These are phyloP conservation scores for Nasua narica DNA, from an alignment of 2,797 vertebrate species.

Conservation along the genomic window DNA sequence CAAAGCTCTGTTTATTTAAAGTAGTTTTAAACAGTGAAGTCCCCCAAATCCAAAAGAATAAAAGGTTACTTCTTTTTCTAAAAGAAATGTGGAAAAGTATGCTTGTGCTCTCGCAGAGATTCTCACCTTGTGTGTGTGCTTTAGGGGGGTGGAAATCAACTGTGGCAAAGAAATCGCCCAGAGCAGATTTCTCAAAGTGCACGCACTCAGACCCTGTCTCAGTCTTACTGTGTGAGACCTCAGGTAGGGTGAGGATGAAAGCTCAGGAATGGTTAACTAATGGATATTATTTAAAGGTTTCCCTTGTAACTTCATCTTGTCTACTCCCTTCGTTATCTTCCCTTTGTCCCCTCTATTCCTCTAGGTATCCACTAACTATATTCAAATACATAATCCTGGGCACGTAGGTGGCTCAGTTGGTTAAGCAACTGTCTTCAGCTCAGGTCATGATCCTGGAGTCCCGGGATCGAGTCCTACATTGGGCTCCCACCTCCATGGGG, in stretches of 20 bases:
- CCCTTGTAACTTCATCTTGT: neutral
- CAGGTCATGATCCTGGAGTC: too few relatives aligned
- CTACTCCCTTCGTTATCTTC: neutral
- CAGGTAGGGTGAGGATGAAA: neutral
- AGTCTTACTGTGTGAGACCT: neutral
- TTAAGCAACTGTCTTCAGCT: too few relatives aligned
- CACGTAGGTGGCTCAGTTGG: too few relatives aligned
- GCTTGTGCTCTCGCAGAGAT: neutral
- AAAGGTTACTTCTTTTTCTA: neutral
- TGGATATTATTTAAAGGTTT: neutral
- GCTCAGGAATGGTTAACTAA: neutral
- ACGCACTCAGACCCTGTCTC: neutral
- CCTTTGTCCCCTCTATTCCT: fast-evolving
- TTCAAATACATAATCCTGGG: neutral
- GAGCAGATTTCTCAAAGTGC: neutral
- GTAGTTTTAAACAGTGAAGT: neutral
- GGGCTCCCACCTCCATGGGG: too few relatives aligned
- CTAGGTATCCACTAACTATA: neutral
- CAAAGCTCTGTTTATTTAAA: neutral
- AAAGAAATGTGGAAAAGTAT: neutral
- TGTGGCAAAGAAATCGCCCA: neutral
- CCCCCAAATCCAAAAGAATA: neutral
- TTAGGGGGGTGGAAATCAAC: fast-evolving
- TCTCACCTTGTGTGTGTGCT: neutral
- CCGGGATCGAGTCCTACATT: too few relatives aligned